Percentiles rank a stretch among this genome's conserved stretches.
phyloP scores from a whole-genome alignment of 2,113 vertebrate species.

The Bambusicola thoracicus region DNA sequence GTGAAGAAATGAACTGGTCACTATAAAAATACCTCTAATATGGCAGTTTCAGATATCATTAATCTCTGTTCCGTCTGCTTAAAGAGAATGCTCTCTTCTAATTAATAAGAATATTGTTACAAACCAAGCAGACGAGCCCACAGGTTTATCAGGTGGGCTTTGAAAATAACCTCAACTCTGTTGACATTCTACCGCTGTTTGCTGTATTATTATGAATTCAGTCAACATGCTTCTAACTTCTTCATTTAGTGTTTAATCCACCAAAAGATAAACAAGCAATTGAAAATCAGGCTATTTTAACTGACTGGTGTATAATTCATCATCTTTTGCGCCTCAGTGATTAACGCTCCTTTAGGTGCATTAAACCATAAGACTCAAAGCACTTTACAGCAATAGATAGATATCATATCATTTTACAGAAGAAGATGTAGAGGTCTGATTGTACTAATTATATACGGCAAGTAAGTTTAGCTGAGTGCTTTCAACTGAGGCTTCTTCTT shows the following conservation, averaged over 20 bases:
- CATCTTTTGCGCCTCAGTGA: neutral
- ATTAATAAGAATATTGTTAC: slow-evolving; percentile 1
- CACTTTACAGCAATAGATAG: neutral
- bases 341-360: neutral
- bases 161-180: neutral
- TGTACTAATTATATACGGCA: neutral
- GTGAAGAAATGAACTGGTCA: slow-evolving; percentile 34
- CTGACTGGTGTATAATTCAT: neutral
- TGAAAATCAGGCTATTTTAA: neutral
- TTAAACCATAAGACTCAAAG: neutral
- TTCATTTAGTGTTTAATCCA: neutral
- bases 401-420: neutral
- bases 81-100: slow-evolving; percentile 26
- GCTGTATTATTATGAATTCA: neutral
- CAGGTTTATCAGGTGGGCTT: neutral
- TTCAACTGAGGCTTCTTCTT: neutral
- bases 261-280: neutral
- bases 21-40: slow-evolving; percentile 38
- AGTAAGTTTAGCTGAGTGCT: neutral
- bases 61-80: slow-evolving; percentile 61
- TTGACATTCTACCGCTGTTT: neutral
- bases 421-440: neutral
- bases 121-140: neutral
- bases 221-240: neutral
- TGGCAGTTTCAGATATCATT: slow-evolving; percentile 59